phyloP scores from a whole-genome alignment of 2,888 invertebrate genomes.

The Selenia dentaria region DNA sequence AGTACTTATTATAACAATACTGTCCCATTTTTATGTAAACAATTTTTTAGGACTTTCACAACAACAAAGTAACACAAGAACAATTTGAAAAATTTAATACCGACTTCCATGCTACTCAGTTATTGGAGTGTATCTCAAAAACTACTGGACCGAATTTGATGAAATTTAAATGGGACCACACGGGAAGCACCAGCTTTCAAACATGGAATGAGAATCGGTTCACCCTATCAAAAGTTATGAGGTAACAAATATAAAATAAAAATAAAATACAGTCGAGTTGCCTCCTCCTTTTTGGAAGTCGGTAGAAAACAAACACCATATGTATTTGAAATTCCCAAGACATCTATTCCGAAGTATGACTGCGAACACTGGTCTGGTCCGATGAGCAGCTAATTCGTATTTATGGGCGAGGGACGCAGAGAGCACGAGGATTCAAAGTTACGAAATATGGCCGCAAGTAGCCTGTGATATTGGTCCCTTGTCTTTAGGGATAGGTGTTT shows the following conservation, averaged over 20 bases:
- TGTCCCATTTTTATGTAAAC: background rate
- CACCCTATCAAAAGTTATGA: no score
- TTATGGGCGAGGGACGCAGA: conserved; percentile 33
- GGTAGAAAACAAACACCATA: conserved; percentile 1
- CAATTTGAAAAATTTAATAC: no score
- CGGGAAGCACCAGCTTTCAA: no score
- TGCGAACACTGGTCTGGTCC: conserved; percentile 14
- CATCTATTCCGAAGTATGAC: conserved; percentile 36
- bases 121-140: no score
- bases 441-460: conserved; percentile 3
- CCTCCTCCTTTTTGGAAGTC: no score
- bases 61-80: background rate
- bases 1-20: background rate
- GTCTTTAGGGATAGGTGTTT: background rate
- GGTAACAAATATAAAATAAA: no score
- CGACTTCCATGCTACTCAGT: no score
- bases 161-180: no score
- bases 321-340: conserved; percentile 10
- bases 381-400: conserved; percentile 42
- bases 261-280: no score
- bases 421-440: conserved; percentile 14
- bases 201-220: no score
- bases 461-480: background rate
- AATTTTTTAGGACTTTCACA: background rate
- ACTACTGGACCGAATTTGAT: no score